Evolutionary conservation across 2,888 invertebrate species (phyloP).

Genomic region (Coelopa pilipes): DNA sequence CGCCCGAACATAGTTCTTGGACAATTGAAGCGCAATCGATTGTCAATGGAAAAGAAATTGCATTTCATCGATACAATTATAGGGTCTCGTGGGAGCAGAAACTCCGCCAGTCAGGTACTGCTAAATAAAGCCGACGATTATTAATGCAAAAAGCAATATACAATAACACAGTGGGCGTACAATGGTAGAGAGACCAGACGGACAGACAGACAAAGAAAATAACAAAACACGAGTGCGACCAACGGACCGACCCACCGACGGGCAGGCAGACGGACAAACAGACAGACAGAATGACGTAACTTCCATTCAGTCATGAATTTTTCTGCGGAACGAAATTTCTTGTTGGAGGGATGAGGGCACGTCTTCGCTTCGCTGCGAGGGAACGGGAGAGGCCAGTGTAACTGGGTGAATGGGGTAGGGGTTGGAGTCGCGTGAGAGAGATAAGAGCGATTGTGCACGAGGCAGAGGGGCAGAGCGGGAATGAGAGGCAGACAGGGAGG

Average conservation of each 20-base stretch:
- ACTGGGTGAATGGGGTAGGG: not conserved
- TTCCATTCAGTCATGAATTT: constrained; percentile 1
- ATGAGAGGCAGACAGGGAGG: no score
- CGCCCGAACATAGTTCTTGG: no score
- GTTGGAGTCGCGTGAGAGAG: not conserved
- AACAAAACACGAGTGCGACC: not conserved
- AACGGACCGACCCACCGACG: not conserved
- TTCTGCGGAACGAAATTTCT: not conserved
- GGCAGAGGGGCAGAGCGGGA: not conserved
- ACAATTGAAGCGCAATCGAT: no score
- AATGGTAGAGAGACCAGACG: not conserved
- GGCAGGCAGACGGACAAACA: not conserved
- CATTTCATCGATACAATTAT: no score
- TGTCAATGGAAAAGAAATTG: no score
- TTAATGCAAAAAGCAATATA: no score
- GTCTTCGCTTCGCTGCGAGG: not conserved
- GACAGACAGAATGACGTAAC: constrained; percentile 1
- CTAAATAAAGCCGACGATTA: no score
- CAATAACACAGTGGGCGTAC: not conserved
- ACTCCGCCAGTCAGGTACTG: no score
- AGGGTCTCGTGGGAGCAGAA: no score
- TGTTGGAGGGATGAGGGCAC: not conserved
- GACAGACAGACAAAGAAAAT: not conserved
- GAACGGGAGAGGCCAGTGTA: not conserved
- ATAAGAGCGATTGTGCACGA: not conserved